A percentile compares a stretch with the other conserved stretches of the same genome.
Evolutionary conservation across 2,113 vertebrate genomes (phyloP).

Genomic region (Patagioenas fasciata): DNA sequence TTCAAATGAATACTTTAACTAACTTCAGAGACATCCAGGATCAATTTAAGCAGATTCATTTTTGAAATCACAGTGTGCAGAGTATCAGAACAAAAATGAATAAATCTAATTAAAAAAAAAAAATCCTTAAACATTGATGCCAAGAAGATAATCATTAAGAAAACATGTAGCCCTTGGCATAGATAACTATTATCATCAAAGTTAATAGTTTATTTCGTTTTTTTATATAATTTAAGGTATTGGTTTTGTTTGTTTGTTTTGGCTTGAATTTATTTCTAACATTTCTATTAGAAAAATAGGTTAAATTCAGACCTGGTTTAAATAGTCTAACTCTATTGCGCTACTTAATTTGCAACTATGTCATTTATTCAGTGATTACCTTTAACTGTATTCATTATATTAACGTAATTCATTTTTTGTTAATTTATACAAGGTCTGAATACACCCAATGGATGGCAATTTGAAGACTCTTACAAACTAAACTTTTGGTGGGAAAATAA

Average conservation of each 20-base stretch:
- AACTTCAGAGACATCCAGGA: not conserved
- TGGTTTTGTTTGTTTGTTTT: not conserved
- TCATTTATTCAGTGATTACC: constrained; percentile 51
- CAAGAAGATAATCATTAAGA: not conserved
- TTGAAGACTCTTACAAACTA: not conserved
- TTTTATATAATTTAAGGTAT: not conserved
- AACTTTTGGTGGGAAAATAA: not conserved
- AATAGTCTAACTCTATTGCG: not conserved
- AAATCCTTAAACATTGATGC: not conserved
- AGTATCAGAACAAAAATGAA: not conserved
- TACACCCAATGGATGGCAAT: not conserved
- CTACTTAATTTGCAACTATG: constrained; percentile 25
- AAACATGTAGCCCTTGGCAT: not conserved
- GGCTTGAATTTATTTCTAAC: not conserved
- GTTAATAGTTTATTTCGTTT: not conserved
- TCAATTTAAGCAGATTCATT: not conserved
- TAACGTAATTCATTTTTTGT: constrained; percentile 16
- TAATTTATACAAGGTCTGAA: not conserved
- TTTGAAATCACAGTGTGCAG: not conserved
- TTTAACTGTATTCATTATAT: constrained; percentile 45
- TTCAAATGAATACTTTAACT: not conserved
- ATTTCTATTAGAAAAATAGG: not conserved
- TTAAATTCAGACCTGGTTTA: not conserved
- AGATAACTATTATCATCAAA: not conserved
- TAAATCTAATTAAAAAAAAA: not conserved